phyloP scores from a whole-genome alignment of 1,140 invertebrate genomes.

The Trichonephila clavata region DNA sequence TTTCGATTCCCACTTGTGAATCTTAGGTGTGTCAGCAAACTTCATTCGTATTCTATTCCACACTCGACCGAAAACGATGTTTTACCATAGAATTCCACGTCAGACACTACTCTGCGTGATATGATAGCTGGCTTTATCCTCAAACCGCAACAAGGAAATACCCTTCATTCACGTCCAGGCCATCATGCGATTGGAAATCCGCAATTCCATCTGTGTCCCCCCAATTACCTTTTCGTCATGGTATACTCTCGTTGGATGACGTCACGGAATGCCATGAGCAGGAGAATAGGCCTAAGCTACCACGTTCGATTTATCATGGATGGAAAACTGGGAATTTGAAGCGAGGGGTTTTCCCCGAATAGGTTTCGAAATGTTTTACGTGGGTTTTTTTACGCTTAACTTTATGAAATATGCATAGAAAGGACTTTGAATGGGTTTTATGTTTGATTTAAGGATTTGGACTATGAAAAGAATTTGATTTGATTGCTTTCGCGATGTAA shows the following conservation, averaged over 20 bases:
- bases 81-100: conserved; percentile 25
- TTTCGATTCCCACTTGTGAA: neutral
- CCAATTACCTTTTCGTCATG: conserved; percentile 64
- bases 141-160: conserved; percentile 62
- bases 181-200: conserved; percentile 75
- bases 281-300: conserved; percentile 13
- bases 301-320: conserved; percentile 19
- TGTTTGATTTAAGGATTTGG: too few relatives aligned
- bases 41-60: conserved; percentile 43
- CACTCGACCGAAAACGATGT: neutral
- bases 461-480: too few relatives aligned
- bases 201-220: conserved; percentile 71
- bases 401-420: conserved; percentile 1
- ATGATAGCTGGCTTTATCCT: conserved; percentile 41
- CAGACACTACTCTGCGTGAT: conserved; percentile 46
- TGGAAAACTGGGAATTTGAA: conserved; percentile 7
- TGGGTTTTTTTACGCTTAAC: neutral
- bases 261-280: conserved; percentile 13
- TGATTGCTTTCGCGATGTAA: too few relatives aligned
- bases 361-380: conserved; percentile 23
- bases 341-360: neutral
- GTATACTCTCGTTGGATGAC: conserved; percentile 30
- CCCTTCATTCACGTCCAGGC: conserved; percentile 53
- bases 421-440: neutral
- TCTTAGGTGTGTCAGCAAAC: conserved; percentile 34